phyloP scores from a whole-genome alignment of 2,113 vertebrate genomes.

The Chaetops frenatus region DNA sequence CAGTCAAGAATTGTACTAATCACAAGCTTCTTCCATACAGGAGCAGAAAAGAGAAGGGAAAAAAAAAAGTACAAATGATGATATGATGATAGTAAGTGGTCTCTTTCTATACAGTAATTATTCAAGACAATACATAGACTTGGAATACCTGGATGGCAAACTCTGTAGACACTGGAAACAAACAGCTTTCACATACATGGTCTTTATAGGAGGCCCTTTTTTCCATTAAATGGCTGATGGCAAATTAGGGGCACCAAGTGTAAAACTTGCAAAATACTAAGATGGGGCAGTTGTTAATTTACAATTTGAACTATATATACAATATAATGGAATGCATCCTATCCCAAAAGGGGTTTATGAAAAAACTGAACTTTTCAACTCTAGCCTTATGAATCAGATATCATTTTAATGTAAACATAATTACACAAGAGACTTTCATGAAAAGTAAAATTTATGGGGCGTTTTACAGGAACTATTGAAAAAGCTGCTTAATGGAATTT shows the following conservation, averaged over 20 bases:
- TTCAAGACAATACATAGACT: conserved; percentile 43
- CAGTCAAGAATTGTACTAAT: conserved; percentile 64
- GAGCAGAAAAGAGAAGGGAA: not conserved
- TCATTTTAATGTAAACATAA: conserved; percentile 38
- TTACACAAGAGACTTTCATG: conserved; percentile 44
- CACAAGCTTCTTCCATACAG: conserved; percentile 56
- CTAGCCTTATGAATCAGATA: conserved; percentile 18
- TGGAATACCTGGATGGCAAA: conserved; percentile 31
- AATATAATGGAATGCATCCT: conserved; percentile 71
- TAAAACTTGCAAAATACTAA: conserved; percentile 68
- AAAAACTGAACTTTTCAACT: conserved; percentile 60
- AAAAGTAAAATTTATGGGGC: conserved; percentile 35
- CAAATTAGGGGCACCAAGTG: conserved; percentile 51
- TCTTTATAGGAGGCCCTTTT: conserved; percentile 24
- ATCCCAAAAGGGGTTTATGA: conserved; percentile 65
- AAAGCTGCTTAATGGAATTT: conserved; percentile 32
- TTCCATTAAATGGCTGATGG: not conserved
- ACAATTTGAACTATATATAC: conserved; percentile 72
- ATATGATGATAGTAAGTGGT: conserved; percentile 2
- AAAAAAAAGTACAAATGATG: conserved; percentile 14
- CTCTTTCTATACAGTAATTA: not conserved
- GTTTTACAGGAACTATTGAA: conserved; percentile 49
- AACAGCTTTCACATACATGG: not conserved
- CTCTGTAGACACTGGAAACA: not conserved
- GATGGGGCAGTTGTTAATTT: conserved; percentile 58